Conservation (phyloP, 1,140 invertebrate genomes). For the Chionoecetes opilio region DNA sequence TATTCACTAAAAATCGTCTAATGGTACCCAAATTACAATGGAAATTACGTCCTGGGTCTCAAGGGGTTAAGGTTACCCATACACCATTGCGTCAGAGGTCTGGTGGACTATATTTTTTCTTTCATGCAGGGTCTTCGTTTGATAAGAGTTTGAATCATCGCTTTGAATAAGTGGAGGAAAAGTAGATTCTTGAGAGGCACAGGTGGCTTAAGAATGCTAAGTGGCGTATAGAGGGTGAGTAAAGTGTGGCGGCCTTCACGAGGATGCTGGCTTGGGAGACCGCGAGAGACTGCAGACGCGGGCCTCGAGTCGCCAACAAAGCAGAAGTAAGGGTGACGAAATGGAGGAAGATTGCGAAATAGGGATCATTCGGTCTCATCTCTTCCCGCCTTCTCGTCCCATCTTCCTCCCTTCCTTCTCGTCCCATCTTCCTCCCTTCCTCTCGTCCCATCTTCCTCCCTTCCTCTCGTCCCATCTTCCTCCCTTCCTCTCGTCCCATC, state of each 20-base stretch:
- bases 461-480: too few species aligned
- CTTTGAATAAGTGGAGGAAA: background rate
- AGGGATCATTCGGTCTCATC: background rate
- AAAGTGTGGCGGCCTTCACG: background rate
- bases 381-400: background rate
- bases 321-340: background rate
- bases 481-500: too few species aligned
- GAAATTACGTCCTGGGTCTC: too few species aligned
- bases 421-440: too few species aligned
- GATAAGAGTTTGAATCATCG: too few species aligned
- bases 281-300: background rate
- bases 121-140: background rate
- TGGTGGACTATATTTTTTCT: background rate
- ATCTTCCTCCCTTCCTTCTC: too few species aligned
- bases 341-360: background rate
- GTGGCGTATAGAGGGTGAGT: background rate
- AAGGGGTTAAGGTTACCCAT: too few species aligned
- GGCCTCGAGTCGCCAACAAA: background rate
- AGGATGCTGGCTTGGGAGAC: background rate
- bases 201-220: background rate
- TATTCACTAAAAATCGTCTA: too few species aligned
- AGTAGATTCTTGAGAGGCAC: slow-evolving; percentile 1
- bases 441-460: too few species aligned
- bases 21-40: too few species aligned
- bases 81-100: background rate